Evolutionary conservation across 2,888 invertebrate genomes (phyloP).

Genomic region (Muschampia plurimacula): DNA sequence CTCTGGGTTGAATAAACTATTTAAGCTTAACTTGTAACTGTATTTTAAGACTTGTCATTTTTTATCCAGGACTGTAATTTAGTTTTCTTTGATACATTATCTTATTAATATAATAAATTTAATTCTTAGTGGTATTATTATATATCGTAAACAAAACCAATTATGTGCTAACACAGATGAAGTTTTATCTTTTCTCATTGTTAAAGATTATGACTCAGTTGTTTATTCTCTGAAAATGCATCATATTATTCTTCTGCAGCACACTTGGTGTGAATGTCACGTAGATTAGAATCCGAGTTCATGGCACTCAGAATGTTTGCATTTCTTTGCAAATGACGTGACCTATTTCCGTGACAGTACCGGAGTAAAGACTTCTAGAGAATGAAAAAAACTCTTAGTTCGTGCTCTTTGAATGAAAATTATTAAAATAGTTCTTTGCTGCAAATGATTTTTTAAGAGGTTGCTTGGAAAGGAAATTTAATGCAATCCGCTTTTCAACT

Average conservation of each 20-base stretch:
- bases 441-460: conserved; percentile 34
- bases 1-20: no score
- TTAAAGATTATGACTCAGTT: background rate
- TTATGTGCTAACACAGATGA: background rate
- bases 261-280: conserved; percentile 39
- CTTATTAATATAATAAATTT: no score
- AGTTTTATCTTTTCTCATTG: background rate
- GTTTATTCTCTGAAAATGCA: conserved; percentile 26
- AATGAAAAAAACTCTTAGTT: conserved; percentile 29
- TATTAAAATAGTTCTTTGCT: conserved; percentile 37
- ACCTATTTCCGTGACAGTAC: conserved; percentile 36
- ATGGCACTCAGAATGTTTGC: conserved; percentile 35
- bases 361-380: conserved; percentile 29
- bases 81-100: no score
- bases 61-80: no score
- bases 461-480: background rate
- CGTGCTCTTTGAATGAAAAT: conserved; percentile 33
- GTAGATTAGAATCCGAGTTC: conserved; percentile 39
- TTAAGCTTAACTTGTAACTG: background rate
- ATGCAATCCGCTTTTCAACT: background rate
- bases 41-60: no score
- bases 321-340: conserved; percentile 39
- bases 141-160: background rate
- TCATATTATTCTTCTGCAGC: conserved; percentile 20
- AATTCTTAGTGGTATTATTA: no score